These are phyloP conservation scores for Melanostoma mellinum DNA, from an alignment of 2,888 invertebrate genomes.

Conservation along the genomic window DNA sequence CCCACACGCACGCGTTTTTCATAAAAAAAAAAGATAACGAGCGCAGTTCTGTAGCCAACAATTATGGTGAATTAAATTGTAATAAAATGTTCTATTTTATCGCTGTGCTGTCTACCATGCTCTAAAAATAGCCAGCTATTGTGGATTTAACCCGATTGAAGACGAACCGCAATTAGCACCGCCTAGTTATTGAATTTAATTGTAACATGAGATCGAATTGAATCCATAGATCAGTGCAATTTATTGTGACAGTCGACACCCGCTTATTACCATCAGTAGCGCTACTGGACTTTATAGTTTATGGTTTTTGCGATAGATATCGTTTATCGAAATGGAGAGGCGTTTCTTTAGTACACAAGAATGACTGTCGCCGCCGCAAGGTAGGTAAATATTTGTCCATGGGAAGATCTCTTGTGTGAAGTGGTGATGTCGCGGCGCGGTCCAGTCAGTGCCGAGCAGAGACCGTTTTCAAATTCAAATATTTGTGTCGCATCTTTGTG, in stretches of 20 bases:
- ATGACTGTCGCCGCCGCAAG: conserved; percentile 37
- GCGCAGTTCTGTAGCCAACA: conserved; percentile 74
- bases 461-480: conserved; percentile 60
- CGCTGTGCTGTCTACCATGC: conserved; percentile 58
- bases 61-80: conserved; percentile 79
- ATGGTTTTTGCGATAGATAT: conserved; percentile 28
- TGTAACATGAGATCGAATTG: conserved; percentile 67
- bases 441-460: conserved; percentile 10
- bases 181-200: conserved; percentile 72
- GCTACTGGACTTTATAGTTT: conserved; percentile 69
- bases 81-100: conserved; percentile 78
- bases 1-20: conserved; percentile 62
- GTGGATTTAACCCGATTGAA: conserved; percentile 51
- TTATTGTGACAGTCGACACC: conserved; percentile 66
- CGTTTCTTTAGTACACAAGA: neutral
- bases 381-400: conserved; percentile 65
- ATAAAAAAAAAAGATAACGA: conserved; percentile 23
- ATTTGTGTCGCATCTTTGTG: conserved; percentile 67
- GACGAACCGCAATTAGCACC: conserved; percentile 66
- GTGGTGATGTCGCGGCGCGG: neutral
- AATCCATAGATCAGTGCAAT: conserved; percentile 64
- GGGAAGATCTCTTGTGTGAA: conserved; percentile 37
- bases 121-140: conserved; percentile 33
- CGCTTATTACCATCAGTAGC: conserved; percentile 61
- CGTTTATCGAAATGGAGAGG: conserved; percentile 33